phyloP scores from a whole-genome alignment of 2,113 vertebrate genomes.

The Columba livia region DNA sequence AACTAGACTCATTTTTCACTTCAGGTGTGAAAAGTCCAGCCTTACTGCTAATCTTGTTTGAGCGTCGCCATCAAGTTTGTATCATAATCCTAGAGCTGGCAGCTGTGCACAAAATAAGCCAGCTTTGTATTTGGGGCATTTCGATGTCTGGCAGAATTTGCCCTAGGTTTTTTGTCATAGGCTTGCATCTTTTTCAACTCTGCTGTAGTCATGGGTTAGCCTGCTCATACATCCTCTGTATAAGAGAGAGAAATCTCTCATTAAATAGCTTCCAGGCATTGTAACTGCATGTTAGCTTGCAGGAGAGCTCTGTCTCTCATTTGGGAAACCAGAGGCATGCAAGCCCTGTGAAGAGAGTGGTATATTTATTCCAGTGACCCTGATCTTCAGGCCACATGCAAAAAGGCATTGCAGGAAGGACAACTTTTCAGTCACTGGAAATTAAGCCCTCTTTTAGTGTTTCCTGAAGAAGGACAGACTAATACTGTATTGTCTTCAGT shows the following conservation, averaged over 20 bases:
- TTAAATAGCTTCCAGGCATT: background rate
- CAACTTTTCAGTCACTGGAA: background rate
- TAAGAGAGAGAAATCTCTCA: background rate
- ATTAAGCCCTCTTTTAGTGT: background rate
- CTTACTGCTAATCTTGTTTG: background rate
- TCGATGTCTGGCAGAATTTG: background rate
- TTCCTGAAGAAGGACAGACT: background rate
- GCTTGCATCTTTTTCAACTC: background rate
- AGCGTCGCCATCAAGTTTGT: background rate
- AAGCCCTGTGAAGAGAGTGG: fast-evolving
- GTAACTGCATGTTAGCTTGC: background rate
- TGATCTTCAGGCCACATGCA: background rate
- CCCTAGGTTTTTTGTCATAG: background rate
- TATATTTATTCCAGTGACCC: background rate
- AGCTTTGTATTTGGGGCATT: background rate
- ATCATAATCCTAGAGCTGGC: background rate
- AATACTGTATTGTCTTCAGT: background rate
- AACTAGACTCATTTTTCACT: background rate
- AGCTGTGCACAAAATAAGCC: background rate
- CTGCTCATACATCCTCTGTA: background rate
- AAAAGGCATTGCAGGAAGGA: background rate
- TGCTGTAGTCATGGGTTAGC: background rate
- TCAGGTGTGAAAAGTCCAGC: background rate
- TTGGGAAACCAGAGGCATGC: background rate
- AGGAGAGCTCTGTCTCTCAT: background rate